phyloP scores from a whole-genome alignment of 2,888 invertebrate species.

The Eilema caniola region DNA sequence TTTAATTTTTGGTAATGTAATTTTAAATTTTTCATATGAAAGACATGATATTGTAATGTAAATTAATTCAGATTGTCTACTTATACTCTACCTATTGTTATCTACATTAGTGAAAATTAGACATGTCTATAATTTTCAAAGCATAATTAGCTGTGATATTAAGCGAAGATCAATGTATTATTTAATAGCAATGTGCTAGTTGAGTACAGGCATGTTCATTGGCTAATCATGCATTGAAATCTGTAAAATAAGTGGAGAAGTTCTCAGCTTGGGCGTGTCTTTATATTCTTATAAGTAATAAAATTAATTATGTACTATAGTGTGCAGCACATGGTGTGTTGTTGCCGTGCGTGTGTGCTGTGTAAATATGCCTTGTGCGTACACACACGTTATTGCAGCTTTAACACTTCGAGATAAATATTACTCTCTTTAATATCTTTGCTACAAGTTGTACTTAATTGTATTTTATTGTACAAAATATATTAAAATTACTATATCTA shows the following conservation, averaged over 20 bases:
- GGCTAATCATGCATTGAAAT: slow-evolving; percentile 88
- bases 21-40: slow-evolving; percentile 86
- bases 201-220: slow-evolving; percentile 85
- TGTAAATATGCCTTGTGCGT: slow-evolving; percentile 86
- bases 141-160: slow-evolving; percentile 88
- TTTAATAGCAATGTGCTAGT: slow-evolving; percentile 85
- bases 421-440: slow-evolving; percentile 89
- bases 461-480: slow-evolving; percentile 91
- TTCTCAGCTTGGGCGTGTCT: slow-evolving; percentile 86
- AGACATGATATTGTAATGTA: slow-evolving; percentile 88
- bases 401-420: slow-evolving; percentile 86
- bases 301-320: slow-evolving; percentile 85
- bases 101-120: slow-evolving; percentile 87
- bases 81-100: slow-evolving; percentile 86
- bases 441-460: slow-evolving; percentile 91
- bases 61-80: slow-evolving; percentile 87
- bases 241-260: slow-evolving; percentile 81
- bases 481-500: slow-evolving; percentile 88
- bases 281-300: slow-evolving; percentile 86
- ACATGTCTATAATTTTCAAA: slow-evolving; percentile 87
- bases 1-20: slow-evolving; percentile 87
- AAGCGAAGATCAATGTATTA: slow-evolving; percentile 86
- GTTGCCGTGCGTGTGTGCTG: slow-evolving; percentile 85
- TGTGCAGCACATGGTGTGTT: slow-evolving; percentile 84
- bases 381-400: slow-evolving; percentile 86